Conservation (phyloP, 2,797 vertebrate species). For the Myotis findleyi region DNA sequence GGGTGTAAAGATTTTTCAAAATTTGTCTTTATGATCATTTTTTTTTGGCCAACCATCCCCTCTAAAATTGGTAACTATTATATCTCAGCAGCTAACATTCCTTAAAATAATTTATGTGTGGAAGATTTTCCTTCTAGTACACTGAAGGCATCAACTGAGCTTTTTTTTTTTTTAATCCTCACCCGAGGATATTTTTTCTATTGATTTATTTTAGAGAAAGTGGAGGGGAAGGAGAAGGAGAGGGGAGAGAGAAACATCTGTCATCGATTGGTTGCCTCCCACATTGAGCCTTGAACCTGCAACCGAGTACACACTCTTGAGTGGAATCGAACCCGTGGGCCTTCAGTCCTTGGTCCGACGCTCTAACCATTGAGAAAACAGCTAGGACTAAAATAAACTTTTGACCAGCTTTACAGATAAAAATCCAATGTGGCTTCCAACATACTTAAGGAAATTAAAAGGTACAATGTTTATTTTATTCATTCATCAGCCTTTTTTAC, state of each 20-base stretch:
- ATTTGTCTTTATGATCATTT: constrained; percentile 46
- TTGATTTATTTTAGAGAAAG: too few species aligned
- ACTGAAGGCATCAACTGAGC: neutral
- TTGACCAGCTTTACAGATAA: constrained; percentile 24
- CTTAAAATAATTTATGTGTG: constrained; percentile 51
- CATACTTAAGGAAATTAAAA: constrained; percentile 52
- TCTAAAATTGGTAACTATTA: constrained; percentile 19
- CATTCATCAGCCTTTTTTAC: constrained; percentile 33
- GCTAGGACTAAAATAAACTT: too few species aligned
- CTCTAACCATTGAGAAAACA: too few species aligned
- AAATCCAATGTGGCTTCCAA: constrained; percentile 39
- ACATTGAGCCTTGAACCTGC: too few species aligned
- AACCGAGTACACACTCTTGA: too few species aligned
- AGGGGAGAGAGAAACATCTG: too few species aligned
- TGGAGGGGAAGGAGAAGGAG: too few species aligned
- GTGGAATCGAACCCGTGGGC: too few species aligned
- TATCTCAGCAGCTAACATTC: constrained; percentile 43
- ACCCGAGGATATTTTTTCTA: too few species aligned
- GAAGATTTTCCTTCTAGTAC: neutral
- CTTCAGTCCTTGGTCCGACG: too few species aligned
- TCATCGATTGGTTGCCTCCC: too few species aligned
- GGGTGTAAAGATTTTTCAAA: neutral
- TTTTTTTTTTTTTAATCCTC: neutral
- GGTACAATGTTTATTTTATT: constrained; percentile 40
- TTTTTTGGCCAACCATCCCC: neutral